Conservation (phyloP, 37 sponge, comb jelly and placozoan genomes). For the Beroe ovata region DNA sequence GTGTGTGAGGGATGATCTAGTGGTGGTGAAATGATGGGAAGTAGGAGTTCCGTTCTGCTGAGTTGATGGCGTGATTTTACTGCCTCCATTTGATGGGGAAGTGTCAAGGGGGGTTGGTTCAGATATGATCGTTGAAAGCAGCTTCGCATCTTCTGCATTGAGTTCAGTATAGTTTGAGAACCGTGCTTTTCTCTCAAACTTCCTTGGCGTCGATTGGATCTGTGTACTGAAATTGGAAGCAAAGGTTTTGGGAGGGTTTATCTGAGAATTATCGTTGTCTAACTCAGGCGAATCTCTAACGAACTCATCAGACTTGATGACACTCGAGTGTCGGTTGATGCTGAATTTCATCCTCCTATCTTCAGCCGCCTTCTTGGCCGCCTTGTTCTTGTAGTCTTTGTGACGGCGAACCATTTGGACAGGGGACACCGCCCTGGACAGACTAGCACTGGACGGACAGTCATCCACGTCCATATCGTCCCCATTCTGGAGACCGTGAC, state of each 20-base stretch:
- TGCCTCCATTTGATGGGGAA: neutral
- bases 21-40: neutral
- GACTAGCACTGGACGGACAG: slow-evolving; percentile 22
- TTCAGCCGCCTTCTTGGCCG: neutral
- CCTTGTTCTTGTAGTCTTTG: neutral
- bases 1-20: neutral
- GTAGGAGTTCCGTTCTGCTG: neutral
- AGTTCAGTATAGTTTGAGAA: neutral
- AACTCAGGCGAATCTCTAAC: neutral
- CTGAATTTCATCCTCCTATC: neutral
- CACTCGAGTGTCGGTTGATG: neutral
- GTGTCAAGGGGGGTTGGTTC: neutral
- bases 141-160: neutral
- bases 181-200: neutral
- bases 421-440: slow-evolving; percentile 55
- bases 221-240: neutral
- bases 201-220: neutral
- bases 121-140: neutral
- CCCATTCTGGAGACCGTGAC: neutral
- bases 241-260: neutral
- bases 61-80: neutral
- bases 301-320: neutral
- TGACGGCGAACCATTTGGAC: neutral
- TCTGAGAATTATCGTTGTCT: neutral
- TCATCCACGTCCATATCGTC: neutral